Evolutionary conservation across 1,140 invertebrate genomes (phyloP), one percentile per base, ranked within the genome.

Genomic region (Camponotus floridanus): DNA sequence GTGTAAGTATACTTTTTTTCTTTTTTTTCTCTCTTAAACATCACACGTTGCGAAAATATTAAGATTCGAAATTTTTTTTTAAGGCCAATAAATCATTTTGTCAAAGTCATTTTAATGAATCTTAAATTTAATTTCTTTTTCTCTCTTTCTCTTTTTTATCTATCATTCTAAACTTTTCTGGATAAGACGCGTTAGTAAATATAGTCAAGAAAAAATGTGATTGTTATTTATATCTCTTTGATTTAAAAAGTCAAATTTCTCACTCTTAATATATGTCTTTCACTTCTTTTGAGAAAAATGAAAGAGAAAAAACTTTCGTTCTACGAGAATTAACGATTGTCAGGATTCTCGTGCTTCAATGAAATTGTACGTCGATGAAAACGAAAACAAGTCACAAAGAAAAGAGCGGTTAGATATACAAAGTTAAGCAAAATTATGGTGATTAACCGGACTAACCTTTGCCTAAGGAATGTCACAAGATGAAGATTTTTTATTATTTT

Each of bases 401-500:
- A 11, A 13, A 18, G 5, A 59, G 9, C 31, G 67, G 18, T 26
- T 45, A 73, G 61, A 42, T 33, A 55, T 11, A 7, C 39, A 36
- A 61, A 71, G 48, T 81, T 51, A 71, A 71, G 7, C 39, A 31
- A 83, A 74, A 83, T 83, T 83, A 74, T 9, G 62, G 68, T 57
- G 65, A 80, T 80, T 71, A 70, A 68, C 67, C 15, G 68, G 3
- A 31, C 18, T 51, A 48, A 51, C n/a, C 26, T 26, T 13, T 42
- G 67, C 39, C 45, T 73, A 45, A 33, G 9, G 15, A 26, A 26
- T n/a, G 45, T 9, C 26, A 15, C 76, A 15, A 71, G 8, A 51
- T 8, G 15, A 6, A n/a, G 0, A 18, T 26, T 45, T 59, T 70
- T 57, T 45, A 11, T 51, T 15, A 71, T 70, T 48, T 48, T 18